Conservation (phyloP, 35 echinoderm and acorn worm species). For the Holothuria glaberrima region DNA sequence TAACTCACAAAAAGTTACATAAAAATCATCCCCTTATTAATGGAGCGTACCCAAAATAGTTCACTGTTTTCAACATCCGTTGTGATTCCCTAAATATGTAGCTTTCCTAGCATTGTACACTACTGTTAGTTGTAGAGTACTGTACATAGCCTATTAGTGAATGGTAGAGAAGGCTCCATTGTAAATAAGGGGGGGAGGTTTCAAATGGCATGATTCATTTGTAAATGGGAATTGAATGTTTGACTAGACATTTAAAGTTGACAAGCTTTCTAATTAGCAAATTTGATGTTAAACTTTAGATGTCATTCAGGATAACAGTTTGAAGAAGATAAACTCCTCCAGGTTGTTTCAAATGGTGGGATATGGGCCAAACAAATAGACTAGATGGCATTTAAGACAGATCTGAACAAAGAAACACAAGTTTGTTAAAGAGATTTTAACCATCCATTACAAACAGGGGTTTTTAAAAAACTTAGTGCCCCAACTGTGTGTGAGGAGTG, state of each 20-base stretch:
- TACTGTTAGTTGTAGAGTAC: no score
- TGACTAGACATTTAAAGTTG: conserved; percentile 23
- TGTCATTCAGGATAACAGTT: conserved; percentile 37
- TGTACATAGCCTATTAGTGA: no score
- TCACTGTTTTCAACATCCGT: no score
- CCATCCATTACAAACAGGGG: conserved; percentile 2
- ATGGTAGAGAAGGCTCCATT: no score
- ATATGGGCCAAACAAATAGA: conserved; percentile 21
- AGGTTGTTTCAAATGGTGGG: conserved; percentile 28
- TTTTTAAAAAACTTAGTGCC: neutral
- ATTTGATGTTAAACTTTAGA: conserved; percentile 48
- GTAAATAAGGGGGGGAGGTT: neutral
- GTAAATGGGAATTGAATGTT: conserved; percentile 42
- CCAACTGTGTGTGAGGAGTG: conserved; percentile 6
- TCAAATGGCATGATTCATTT: conserved; percentile 29
- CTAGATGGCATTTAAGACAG: neutral
- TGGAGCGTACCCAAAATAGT: no score
- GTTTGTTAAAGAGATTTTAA: conserved; percentile 40
- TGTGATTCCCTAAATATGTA: no score
- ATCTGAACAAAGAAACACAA: neutral
- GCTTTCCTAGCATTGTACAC: no score
- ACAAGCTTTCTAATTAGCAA: conserved; percentile 53
- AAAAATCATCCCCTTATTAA: no score
- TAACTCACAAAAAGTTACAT: no score
- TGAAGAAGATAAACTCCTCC: conserved; percentile 23